Percentiles rank a stretch among this genome's conserved stretches.
Evolutionary conservation across 2,797 vertebrate genomes (phyloP).

Genomic region (Diceros bicornis): DNA sequence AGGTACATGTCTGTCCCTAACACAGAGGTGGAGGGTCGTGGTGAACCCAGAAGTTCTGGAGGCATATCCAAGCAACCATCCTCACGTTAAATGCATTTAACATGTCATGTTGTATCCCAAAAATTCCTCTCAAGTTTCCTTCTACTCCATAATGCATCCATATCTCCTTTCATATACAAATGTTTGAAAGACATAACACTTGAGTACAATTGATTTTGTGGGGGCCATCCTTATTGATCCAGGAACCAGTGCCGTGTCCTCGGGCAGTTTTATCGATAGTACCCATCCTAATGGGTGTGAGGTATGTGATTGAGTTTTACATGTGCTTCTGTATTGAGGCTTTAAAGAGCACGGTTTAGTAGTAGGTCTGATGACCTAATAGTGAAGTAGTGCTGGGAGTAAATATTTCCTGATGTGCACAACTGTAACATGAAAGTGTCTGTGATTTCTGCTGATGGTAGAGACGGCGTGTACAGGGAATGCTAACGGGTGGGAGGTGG

Average conservation of each 20-base stretch:
- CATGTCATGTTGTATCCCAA: not conserved
- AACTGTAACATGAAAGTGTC: not conserved
- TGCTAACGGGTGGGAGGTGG: not conserved
- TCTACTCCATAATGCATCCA: not conserved
- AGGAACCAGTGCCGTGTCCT: too few relatives aligned
- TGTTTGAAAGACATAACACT: not conserved
- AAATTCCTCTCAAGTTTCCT: not conserved
- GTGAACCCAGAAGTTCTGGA: not conserved
- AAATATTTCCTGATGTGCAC: not conserved
- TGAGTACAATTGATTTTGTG: not conserved
- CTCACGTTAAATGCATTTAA: not conserved
- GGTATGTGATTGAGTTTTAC: not conserved
- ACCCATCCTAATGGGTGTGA: not conserved
- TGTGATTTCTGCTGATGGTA: not conserved
- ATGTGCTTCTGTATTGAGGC: not conserved
- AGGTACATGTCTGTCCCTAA: not conserved
- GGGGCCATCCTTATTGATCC: not conserved
- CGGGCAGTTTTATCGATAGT: not conserved
- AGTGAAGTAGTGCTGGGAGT: not conserved
- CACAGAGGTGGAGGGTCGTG: accelerated
- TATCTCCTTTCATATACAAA: not conserved
- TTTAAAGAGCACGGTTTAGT: not conserved
- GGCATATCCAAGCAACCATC: not conserved
- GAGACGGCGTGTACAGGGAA: not conserved
- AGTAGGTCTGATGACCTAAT: not conserved